These are phyloP conservation scores for Grammomys surdaster DNA, from an alignment of 2,113 vertebrate species.

Conservation along the genomic window DNA sequence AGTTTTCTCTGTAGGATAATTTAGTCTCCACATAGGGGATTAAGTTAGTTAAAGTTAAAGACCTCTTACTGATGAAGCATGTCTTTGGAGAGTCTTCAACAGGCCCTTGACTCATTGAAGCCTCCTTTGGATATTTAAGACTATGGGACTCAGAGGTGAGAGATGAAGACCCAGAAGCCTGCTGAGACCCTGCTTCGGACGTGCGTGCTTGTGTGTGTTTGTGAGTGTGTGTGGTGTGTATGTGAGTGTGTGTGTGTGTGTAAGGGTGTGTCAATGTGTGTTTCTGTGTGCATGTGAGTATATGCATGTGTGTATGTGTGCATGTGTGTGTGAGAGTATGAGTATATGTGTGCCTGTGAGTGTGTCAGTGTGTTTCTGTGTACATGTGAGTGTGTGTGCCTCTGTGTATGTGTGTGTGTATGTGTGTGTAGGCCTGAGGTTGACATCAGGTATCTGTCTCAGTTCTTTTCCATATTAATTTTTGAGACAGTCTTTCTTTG, in stretches of 20 bases:
- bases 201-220: neutral
- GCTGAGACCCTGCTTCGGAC: neutral
- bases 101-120: neutral
- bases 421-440: neutral
- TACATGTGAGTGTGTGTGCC: neutral
- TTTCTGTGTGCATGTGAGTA: no score
- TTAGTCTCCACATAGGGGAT: conserved; percentile 17
- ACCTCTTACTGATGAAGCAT: neutral
- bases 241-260: neutral
- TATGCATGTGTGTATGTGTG: neutral
- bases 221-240: neutral
- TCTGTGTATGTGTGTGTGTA: neutral
- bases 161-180: neutral
- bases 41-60: neutral
- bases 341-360: neutral
- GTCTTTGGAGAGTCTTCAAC: conserved; percentile 25
- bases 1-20: conserved; percentile 39
- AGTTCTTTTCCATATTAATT: neutral
- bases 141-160: neutral
- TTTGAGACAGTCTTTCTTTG: neutral
- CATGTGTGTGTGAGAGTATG: neutral
- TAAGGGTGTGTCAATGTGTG: no score
- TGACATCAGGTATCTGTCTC: neutral
- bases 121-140: conserved; percentile 1
- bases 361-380: neutral